Evolutionary conservation across 2,888 invertebrate genomes (phyloP).

Genomic region (Epirrita christyi): DNA sequence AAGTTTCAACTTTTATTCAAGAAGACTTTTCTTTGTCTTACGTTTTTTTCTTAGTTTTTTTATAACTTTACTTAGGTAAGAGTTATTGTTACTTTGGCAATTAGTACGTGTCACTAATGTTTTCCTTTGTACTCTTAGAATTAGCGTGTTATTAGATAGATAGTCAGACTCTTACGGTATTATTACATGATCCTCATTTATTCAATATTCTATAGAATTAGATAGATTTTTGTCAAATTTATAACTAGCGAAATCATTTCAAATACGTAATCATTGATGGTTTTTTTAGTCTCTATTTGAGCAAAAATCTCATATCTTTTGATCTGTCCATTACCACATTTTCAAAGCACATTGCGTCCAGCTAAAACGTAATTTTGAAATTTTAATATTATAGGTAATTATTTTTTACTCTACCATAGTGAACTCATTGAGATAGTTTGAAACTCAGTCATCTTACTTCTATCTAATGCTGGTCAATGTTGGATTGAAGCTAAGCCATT

Average conservation of each 20-base stretch:
- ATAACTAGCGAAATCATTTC: slow-evolving; percentile 1
- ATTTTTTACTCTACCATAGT: background rate
- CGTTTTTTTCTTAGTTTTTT: background rate
- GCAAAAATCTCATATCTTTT: slow-evolving; percentile 21
- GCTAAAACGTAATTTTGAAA: slow-evolving; percentile 3
- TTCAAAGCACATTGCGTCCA: slow-evolving; percentile 16
- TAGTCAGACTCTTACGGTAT: slow-evolving; percentile 7
- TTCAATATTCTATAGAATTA: slow-evolving; percentile 5
- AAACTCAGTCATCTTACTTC: background rate
- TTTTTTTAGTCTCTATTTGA: slow-evolving; percentile 4
- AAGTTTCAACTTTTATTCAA: background rate
- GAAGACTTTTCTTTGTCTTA: background rate
- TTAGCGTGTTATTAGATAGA: slow-evolving; percentile 6
- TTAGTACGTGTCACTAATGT: slow-evolving; percentile 10
- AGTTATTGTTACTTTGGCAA: slow-evolving; percentile 10
- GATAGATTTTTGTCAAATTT: slow-evolving; percentile 15
- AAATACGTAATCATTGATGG: slow-evolving; percentile 1
- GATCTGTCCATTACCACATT: slow-evolving; percentile 28
- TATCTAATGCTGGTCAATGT: background rate
- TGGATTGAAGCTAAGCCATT: slow-evolving; percentile 11
- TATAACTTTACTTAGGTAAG: background rate
- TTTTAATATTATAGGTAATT: background rate
- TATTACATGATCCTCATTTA: background rate
- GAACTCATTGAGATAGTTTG: background rate
- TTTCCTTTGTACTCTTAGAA: slow-evolving; percentile 20